Base-by-base conservation (phyloP, 1,140 invertebrate genomes). In the Epicauta chinensis region DNA sequence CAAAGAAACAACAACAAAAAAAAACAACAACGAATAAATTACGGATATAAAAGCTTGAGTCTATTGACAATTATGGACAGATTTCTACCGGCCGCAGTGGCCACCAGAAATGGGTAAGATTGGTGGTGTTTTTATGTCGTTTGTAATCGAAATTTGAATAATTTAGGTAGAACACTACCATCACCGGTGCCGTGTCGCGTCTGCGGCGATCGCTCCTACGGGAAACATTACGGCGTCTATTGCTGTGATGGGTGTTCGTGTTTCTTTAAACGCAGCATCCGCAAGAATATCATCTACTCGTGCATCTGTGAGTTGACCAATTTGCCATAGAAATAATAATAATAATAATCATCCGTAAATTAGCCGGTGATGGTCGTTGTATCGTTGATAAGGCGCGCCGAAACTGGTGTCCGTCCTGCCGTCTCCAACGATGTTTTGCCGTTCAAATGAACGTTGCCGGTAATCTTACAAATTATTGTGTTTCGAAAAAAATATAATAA, bases 211-310 rank as follows among this genome's bases (percentile, higher is more conserved):
- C 81, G 84, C 64, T 89, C 86, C 11, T 91, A 86, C 58, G 90
- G 90, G 0, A 89, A 90, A 67, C 89, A 93, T 69, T 93, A 93
- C 62, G 90, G 90, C 0, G 83, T 89, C 6, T 84, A 80, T 66
- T 89, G 88, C 63, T 93, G 90, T 65, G 91, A 93, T 62, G 90
- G 90, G 4, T 93, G 90, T 68, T 89, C 86, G 32, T 93, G 90
- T 61, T 93, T 93, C 67, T 93, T 93, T 69, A 93, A 93, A 69
- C 73, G 86, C 59, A 87, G 84, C 48, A 77, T 91, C 11, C 71
- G 89, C 37, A 79, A 81, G 49, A 79, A 79, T 7, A 80, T 82
- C 5, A 67, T 77, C 2, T 91, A 91, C 61, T 77, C 77, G 35
- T 92, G 90, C 65, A 92, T 87, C 56, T 81, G 86, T 88, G 73